Percentiles rank a stretch among this genome's conserved stretches.
phyloP scores from a whole-genome alignment of 2,797 vertebrate species.

The Arvicola amphibius region DNA sequence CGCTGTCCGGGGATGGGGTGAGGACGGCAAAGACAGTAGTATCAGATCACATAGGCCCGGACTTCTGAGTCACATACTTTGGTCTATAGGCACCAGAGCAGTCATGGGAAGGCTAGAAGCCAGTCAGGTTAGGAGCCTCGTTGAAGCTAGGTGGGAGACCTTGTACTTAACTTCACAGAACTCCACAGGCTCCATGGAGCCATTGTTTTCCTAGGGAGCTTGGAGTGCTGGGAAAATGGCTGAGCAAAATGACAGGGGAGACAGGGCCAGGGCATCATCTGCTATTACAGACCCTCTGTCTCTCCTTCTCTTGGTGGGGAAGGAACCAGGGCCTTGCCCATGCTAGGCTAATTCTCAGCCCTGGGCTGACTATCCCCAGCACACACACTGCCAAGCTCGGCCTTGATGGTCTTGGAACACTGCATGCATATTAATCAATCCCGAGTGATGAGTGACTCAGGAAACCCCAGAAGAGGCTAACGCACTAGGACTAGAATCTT shows the following conservation, averaged over 20 bases:
- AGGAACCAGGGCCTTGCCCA: background rate
- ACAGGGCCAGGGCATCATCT: background rate
- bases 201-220: background rate
- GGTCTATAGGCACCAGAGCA: fast-evolving
- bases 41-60: background rate
- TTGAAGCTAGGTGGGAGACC: fast-evolving
- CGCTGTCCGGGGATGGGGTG: too few species aligned
- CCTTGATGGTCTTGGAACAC: background rate
- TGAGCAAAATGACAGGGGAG: background rate
- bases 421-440: background rate
- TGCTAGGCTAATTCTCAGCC: background rate
- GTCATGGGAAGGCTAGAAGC: background rate
- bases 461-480: background rate
- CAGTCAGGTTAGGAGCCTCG: background rate
- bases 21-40: background rate
- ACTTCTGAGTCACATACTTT: background rate
- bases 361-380: background rate
- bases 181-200: background rate
- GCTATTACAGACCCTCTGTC: background rate
- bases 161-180: background rate
- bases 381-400: background rate
- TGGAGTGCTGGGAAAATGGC: background rate
- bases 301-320: background rate
- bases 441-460: background rate
- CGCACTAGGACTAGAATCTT: background rate